Percentiles rank a stretch among this genome's conserved stretches.
Conservation (phyloP, 2,797 vertebrate genomes). For the Gallinago solitaria region DNA sequence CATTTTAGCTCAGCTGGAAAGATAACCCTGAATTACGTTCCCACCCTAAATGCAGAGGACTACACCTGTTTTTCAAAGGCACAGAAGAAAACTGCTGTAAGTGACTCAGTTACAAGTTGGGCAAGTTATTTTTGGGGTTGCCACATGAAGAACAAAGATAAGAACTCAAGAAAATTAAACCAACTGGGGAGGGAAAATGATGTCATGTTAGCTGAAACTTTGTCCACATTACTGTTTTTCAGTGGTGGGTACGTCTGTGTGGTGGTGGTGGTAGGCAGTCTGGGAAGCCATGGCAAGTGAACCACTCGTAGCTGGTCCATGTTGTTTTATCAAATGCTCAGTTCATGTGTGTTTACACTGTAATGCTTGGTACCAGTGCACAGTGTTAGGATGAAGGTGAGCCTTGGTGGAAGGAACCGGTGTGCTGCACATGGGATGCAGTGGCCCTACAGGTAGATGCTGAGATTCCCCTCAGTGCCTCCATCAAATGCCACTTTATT, state of each 20-base stretch:
- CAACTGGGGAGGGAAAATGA: neutral
- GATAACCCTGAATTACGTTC: neutral
- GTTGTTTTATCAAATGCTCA: neutral
- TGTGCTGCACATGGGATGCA: neutral
- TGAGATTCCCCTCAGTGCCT: neutral
- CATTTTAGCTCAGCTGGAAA: neutral
- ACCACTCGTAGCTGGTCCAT: neutral
- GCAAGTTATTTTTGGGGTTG: neutral
- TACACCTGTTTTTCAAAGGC: neutral
- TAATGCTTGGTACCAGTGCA: neutral
- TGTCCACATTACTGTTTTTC: neutral
- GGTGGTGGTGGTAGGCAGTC: neutral
- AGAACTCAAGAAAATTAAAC: neutral
- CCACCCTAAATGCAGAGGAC: neutral
- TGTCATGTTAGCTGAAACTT: neutral
- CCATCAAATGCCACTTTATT: neutral
- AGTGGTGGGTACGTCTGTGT: rapidly evolving
- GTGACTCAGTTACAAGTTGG: neutral
- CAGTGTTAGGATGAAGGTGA: neutral
- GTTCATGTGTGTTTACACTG: neutral
- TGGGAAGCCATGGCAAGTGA: neutral
- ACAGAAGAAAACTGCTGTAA: neutral
- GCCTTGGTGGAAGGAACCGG: neutral
- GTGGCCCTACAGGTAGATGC: neutral
- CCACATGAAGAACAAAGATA: neutral